Evolutionary conservation across 2,797 vertebrate genomes (phyloP).

Genomic region (Mormyrus hasselquistii): DNA sequence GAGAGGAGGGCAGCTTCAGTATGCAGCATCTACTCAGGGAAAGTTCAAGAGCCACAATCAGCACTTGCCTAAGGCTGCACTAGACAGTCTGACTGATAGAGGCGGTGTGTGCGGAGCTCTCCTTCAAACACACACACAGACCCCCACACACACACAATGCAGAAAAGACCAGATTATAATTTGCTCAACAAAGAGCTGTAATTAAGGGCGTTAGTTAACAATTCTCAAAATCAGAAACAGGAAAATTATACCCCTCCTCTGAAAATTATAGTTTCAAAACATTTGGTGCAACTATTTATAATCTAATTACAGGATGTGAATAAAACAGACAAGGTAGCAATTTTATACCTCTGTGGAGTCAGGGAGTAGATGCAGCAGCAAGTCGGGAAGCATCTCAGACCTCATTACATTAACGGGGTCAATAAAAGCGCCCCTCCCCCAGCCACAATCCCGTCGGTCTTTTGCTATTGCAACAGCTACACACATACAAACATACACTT

Average conservation of each 20-base stretch:
- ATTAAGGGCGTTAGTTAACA: conserved; percentile 30
- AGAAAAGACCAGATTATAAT: background rate
- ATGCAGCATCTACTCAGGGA: background rate
- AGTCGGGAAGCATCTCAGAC: conserved; percentile 13
- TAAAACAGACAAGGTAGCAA: conserved; percentile 30
- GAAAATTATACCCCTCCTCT: conserved; percentile 36
- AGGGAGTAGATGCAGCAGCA: conserved; percentile 3
- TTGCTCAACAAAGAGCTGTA: conserved; percentile 23
- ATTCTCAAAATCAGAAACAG: conserved; percentile 26
- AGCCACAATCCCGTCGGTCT: background rate
- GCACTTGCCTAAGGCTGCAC: background rate
- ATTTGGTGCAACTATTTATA: conserved; percentile 36
- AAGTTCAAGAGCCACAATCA: background rate
- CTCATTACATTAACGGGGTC: conserved; percentile 38
- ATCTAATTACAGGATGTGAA: conserved; percentile 34
- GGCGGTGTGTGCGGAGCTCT: background rate
- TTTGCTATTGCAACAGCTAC: background rate
- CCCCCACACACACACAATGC: background rate
- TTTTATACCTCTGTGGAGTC: conserved; percentile 29
- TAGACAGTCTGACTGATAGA: background rate
- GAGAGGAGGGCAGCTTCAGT: background rate
- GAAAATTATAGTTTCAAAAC: conserved; percentile 37
- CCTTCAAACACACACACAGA: background rate
- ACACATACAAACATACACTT: background rate
- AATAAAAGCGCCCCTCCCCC: conserved; percentile 27